Percentiles rank a stretch among this genome's conserved stretches.
Conservation (phyloP, 2,797 vertebrate species). For the Hippopotamyrus pictus region DNA sequence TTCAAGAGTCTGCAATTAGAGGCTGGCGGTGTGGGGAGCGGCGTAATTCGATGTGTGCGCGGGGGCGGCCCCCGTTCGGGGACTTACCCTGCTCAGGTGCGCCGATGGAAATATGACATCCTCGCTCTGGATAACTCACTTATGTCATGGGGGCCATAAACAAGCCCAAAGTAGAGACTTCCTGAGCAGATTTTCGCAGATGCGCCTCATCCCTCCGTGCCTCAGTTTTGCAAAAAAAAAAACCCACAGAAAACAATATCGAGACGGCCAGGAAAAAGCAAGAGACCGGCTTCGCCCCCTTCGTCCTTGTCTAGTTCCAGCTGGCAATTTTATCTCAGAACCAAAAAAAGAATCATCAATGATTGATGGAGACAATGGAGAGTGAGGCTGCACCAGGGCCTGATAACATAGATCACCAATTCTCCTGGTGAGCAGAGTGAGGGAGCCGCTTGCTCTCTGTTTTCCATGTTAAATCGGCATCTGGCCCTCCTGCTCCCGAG, state of each 20-base stretch:
- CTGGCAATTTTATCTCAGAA: conserved; percentile 7
- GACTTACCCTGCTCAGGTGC: conserved; percentile 46
- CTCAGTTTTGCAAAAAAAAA: background rate
- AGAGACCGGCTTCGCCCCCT: background rate
- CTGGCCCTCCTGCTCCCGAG: conserved; percentile 45
- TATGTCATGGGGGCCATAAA: conserved; percentile 27
- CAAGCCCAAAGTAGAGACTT: conserved; percentile 21
- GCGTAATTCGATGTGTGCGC: conserved; percentile 25
- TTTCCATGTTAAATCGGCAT: conserved; percentile 17
- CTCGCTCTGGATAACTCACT: conserved; percentile 61
- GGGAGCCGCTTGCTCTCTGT: conserved; percentile 1
- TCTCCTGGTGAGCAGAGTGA: conserved; percentile 45
- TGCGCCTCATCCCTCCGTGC: background rate
- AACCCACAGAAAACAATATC: conserved; percentile 13
- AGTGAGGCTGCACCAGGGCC: conserved; percentile 35
- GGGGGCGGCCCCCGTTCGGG: background rate
- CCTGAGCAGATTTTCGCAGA: conserved; percentile 6
- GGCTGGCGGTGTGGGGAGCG: conserved; percentile 47
- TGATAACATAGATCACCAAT: conserved; percentile 41
- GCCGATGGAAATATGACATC: conserved; percentile 75
- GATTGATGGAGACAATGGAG: conserved; percentile 27
- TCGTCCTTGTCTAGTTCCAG: conserved; percentile 1
- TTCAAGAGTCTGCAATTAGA: conserved; percentile 52
- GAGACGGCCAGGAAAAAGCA: background rate
- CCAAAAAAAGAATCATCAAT: conserved; percentile 12